Percentiles rank a stretch among this genome's conserved stretches.
These are phyloP conservation scores for Xestoiulus laeticollis DNA, from an alignment of 2,888 invertebrate genomes.

Conservation along the genomic window DNA sequence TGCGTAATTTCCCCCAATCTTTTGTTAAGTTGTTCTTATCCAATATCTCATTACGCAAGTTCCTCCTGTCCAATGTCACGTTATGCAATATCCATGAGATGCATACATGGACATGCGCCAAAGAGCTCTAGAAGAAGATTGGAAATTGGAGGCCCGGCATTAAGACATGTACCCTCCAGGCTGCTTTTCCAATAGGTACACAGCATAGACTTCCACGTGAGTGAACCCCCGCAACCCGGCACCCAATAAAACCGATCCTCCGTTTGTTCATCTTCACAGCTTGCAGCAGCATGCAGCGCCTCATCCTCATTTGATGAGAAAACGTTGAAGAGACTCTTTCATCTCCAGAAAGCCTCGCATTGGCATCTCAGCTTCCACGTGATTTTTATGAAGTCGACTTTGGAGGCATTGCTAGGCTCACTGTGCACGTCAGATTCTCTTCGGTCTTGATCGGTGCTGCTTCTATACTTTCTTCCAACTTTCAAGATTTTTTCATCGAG, in stretches of 20 bases:
- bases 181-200: constrained; percentile 28
- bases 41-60: neutral
- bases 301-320: neutral
- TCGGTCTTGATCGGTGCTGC: neutral
- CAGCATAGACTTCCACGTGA: neutral
- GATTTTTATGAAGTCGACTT: neutral
- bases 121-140: neutral
- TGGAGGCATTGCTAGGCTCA: neutral
- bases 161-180: neutral
- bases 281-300: neutral
- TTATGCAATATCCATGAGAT: no score
- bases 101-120: no score
- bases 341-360: neutral
- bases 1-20: no score
- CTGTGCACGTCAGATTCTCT: neutral
- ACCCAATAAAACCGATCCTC: neutral
- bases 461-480: neutral
- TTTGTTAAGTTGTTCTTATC: neutral
- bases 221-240: neutral
- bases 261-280: neutral
- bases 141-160: neutral
- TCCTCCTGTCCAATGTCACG: no score
- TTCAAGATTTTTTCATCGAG: neutral
- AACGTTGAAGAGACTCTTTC: neutral
- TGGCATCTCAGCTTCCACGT: neutral